Conservation (phyloP, 2,797 vertebrate genomes). For the Leucoraja ocellata region DNA sequence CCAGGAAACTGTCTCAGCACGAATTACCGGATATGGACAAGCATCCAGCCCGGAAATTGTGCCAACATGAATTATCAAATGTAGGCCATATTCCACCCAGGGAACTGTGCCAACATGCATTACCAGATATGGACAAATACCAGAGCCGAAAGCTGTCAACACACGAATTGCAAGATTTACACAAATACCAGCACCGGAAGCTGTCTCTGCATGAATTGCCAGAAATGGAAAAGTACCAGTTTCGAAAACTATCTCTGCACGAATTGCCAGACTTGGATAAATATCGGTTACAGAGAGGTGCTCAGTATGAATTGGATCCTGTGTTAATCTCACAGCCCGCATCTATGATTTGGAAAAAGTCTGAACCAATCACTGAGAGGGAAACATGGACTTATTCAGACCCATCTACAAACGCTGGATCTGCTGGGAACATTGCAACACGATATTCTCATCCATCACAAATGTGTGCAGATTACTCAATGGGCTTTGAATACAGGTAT, state of each 20-base stretch:
- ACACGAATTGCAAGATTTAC: conserved; percentile 38
- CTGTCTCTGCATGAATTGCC: not conserved
- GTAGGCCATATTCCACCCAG: not conserved
- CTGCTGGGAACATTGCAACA: not conserved
- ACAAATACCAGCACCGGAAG: not conserved
- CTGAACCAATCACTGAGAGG: not conserved
- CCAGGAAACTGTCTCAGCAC: not conserved
- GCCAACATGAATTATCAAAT: not conserved
- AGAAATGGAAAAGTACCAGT: not conserved
- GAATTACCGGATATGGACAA: not conserved
- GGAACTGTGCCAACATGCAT: not conserved
- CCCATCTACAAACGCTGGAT: not conserved
- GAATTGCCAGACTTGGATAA: conserved; percentile 24
- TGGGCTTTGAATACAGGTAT: conserved; percentile 7
- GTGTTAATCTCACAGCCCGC: not conserved
- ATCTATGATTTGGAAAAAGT: not conserved
- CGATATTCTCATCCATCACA: conserved; percentile 13
- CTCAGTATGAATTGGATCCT: not conserved
- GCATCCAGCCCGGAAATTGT: not conserved
- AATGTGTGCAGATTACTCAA: not conserved
- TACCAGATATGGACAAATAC: conserved; percentile 87
- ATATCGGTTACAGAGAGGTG: not conserved
- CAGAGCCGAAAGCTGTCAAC: conserved; percentile 65
- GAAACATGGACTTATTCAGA: not conserved
- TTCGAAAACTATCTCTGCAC: not conserved